phyloP scores from a whole-genome alignment of 1,140 invertebrate species.

The Chionoecetes opilio region DNA sequence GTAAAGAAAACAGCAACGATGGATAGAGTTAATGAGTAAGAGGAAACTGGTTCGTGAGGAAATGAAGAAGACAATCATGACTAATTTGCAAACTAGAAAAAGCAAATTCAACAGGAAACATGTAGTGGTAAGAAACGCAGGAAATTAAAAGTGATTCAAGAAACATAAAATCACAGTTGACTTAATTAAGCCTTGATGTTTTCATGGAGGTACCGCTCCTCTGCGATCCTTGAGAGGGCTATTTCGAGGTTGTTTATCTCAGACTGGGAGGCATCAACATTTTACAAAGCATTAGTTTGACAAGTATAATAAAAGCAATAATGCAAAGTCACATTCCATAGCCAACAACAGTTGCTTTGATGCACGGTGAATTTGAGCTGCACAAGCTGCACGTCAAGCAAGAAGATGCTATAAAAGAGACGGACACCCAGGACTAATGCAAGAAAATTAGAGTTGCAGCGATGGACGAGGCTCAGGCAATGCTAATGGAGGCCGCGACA shows the following conservation, averaged over 20 bases:
- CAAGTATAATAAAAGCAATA: background rate
- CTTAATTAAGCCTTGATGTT: background rate
- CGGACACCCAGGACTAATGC: background rate
- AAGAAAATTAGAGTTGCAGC: background rate
- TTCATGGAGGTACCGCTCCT: background rate
- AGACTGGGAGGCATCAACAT: background rate
- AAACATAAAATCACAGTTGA: background rate
- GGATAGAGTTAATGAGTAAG: background rate
- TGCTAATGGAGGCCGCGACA: background rate
- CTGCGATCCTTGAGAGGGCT: background rate
- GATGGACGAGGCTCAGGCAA: background rate
- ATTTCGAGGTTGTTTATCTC: background rate
- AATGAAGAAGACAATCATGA: background rate
- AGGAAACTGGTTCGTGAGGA: background rate
- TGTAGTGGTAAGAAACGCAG: background rate
- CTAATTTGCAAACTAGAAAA: background rate
- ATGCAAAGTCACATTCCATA: background rate
- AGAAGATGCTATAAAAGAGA: background rate
- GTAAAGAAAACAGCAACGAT: background rate
- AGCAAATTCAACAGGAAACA: conserved; percentile 17
- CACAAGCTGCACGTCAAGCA: background rate
- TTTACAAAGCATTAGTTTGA: background rate
- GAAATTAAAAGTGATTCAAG: background rate
- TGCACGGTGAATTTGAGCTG: background rate
- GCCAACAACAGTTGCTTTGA: background rate